Base-by-base conservation (phyloP, 2,113 vertebrate genomes). In the Chascanopsetta lugubris region DNA sequence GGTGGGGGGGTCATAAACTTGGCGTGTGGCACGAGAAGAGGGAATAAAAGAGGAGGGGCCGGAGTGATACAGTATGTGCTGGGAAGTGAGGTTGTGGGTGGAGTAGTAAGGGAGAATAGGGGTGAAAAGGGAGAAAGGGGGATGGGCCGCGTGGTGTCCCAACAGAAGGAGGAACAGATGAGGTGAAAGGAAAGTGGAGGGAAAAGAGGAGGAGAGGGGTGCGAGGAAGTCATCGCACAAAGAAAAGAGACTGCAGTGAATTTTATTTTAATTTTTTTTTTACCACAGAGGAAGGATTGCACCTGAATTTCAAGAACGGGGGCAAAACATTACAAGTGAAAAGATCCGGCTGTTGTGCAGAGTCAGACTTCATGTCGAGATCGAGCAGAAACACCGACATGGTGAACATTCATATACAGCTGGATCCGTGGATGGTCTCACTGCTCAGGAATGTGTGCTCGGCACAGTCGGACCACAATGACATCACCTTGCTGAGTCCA, bases 401-500 rank as follows among this genome's bases (percentile, higher is more conserved):
- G 24, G 65, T 3, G 25, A 76, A 69, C 59, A 32, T 66, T 74
- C 18, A 10, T 32, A 46, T 58, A 77, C 82, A 79, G 76, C 80
- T 82, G 79, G 69, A 43, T 77, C 67, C 54, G 25, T 74, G n/a
- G n/a, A n/a, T n/a, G n/a, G 64, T 80, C 81, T 92, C 90, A 91
- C 79, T 71, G 72, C 75, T 86, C 71, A 87, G 87, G 90, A 88
- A 91, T 91, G 84, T 80, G 79, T 36, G 47, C 75, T 84, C 70
- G 26, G 61, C 76, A 61, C 74, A 80, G 72, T 80, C 48, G 38
- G 79, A 85, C 87, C 87, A 79, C 73, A 38, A 85, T 92, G 88
- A 93, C 89, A 88, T 92, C 90, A 91, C 85, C 79, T 85, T 82
- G 75, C 82, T 53, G 68, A 86, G 77, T 77, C 38, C 69, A 24